Evolutionary conservation across 2,113 vertebrate genomes (phyloP), one percentile per base, ranked within the genome.

Genomic region (Synchiropus splendidus): DNA sequence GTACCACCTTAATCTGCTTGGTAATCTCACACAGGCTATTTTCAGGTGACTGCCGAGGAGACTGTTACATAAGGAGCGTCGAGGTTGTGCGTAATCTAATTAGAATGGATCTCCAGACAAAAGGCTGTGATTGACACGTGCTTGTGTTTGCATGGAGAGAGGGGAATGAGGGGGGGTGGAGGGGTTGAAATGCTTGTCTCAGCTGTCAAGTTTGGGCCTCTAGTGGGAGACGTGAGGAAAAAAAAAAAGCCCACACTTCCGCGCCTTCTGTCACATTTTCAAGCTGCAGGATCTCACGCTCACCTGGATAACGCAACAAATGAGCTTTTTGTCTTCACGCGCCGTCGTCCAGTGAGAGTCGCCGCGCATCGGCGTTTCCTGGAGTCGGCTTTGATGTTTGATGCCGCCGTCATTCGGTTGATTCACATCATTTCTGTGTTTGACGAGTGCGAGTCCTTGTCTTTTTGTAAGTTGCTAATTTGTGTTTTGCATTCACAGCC

Each of bases 181-280:
- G 61, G 32, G 13, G 58, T 49, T 47, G 16, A 48, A 36, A 39
- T 40, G 51, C 67, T 51, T 62, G 58, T 70, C 69, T 69, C 66
- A 73, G 67, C 69, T 77, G 78, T 81, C 73, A 69, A 51, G 56
- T 58, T 44, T 37, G 43, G 70, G 59, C 21, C 33, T 11, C 42
- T 40, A 55, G 48, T 67, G 49, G 42, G 35, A 45, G 32, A 52
- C 43, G 51, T 40, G 43, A 61, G 44, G 21, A 8, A 8, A 27
- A 27, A 5, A 40, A 60, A 50, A 48, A 45, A 46, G 52, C 42
- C 61, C 62, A 67, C 55, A 45, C n/a, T n/a, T n/a, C n/a, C n/a
- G n/a, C n/a, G n/a, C n/a, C n/a, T n/a, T 43, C 48, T 49, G 38
- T 54, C 67, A 36, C 55, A 61, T 50, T 51, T 45, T 43, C 44